phyloP scores from a whole-genome alignment of 2,888 invertebrate species.

The Stenodema calcarata region DNA sequence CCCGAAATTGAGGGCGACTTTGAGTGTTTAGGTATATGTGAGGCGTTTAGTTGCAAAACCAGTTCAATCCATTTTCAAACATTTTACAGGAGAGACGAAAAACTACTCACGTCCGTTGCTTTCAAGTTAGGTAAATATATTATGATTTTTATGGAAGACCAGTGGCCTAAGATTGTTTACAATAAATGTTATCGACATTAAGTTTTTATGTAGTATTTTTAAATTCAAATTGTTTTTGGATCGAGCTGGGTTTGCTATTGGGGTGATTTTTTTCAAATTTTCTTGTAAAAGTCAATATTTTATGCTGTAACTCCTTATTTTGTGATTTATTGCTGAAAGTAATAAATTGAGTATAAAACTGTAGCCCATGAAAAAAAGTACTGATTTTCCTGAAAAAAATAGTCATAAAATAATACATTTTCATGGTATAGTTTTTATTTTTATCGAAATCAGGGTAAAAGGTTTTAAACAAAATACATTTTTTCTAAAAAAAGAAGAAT shows the following conservation, averaged over 20 bases:
- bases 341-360: background rate
- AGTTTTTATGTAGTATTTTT: background rate
- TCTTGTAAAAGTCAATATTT: background rate
- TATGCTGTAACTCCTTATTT: background rate
- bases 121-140: background rate
- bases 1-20: too few species aligned
- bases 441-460: too few species aligned
- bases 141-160: background rate
- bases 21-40: too few species aligned
- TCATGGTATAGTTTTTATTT: background rate
- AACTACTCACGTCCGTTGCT: background rate
- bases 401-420: too few species aligned
- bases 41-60: too few species aligned
- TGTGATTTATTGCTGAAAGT: background rate
- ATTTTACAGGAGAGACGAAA: too few species aligned
- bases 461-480: too few species aligned
- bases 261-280: background rate
- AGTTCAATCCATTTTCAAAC: too few species aligned
- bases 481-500: too few species aligned
- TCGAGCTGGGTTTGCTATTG: background rate
- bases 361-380: background rate
- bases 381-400: background rate
- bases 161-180: background rate
- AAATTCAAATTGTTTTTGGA: background rate
- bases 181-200: background rate